Evolutionary conservation across 1,140 invertebrate genomes (phyloP), one percentile per base, ranked within the genome.

Genomic region (Tetranychus cinnabarinus): DNA sequence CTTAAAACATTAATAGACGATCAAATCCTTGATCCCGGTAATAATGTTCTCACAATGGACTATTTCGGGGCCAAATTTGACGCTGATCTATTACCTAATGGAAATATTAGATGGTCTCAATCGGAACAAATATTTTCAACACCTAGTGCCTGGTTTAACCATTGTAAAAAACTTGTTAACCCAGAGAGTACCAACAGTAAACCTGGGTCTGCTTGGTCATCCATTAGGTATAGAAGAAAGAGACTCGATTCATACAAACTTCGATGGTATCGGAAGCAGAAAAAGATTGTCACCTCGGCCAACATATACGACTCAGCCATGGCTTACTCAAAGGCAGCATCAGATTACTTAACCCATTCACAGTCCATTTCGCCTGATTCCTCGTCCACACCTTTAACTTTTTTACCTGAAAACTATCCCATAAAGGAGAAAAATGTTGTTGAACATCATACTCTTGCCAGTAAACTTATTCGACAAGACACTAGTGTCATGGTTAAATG

Each of bases 141-240:
- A n/a, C 87, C 87, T 33, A 88, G 85, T 68, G 84, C 87, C 3
- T 91, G 87, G 88, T 86, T 87, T 0, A 85, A 87, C 68, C 82
- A 88, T 69, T 91, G 88, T 70, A 90, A 90, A 69, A 78, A 85
- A 63, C 84, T 88, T 56, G 84, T 89, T 31, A 90, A 90, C 74
- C 83, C 86, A 59, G 89, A 89, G 70, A 88, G 88, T 70, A 37
- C 34, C n/a, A 15, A 13, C 52, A 42, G 13, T 70, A 63, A 61
- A n/a, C 87, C 85, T 56, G 86, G 86, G 1, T 90, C 86, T 76
- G 87, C 86, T 3, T 90, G 87, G 86, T 85, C 86, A 7, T 88
- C 75, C 3, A 76, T 80, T 8, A 72, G 83, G 68, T 88, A 88
- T 69, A 81, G 79, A 71, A 85, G 84, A 0, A 85, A 82, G 68